phyloP scores from a whole-genome alignment of 2,888 invertebrate species.

The Trachelus troglodyta region DNA sequence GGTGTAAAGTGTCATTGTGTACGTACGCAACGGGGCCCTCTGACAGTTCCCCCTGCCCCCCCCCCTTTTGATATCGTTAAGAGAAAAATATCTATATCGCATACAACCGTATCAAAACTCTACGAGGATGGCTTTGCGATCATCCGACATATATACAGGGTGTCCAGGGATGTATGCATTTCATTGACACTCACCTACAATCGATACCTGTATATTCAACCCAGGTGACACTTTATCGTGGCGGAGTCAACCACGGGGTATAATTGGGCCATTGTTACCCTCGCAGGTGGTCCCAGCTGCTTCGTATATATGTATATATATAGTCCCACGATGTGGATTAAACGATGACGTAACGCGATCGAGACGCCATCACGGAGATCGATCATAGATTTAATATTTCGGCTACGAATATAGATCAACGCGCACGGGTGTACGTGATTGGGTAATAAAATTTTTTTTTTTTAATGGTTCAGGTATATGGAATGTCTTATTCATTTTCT shows the following conservation, averaged over 20 bases:
- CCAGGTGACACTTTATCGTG: constrained; percentile 48
- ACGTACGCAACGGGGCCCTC: neutral
- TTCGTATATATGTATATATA: constrained; percentile 6
- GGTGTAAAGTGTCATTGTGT: no score
- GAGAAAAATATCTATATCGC: no score
- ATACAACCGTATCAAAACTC: no score
- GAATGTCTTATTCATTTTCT: no score
- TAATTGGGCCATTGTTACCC: constrained; percentile 58
- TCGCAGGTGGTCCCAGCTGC: constrained; percentile 34
- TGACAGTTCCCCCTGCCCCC: neutral
- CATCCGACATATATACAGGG: no score
- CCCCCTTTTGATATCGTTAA: neutral
- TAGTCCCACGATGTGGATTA: constrained; percentile 11
- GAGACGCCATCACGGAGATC: constrained; percentile 28
- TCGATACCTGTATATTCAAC: constrained; percentile 31
- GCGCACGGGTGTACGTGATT: no score
- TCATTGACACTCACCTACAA: neutral
- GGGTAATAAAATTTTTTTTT: no score
- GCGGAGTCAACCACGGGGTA: constrained; percentile 36
- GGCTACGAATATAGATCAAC: neutral
- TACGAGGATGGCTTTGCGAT: no score
- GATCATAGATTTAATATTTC: constrained; percentile 28
- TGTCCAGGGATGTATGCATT: no score
- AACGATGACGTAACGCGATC: constrained; percentile 10
- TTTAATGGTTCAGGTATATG: no score